Conservation (phyloP, 1,140 invertebrate genomes). For the Campoletis sonorensis region DNA sequence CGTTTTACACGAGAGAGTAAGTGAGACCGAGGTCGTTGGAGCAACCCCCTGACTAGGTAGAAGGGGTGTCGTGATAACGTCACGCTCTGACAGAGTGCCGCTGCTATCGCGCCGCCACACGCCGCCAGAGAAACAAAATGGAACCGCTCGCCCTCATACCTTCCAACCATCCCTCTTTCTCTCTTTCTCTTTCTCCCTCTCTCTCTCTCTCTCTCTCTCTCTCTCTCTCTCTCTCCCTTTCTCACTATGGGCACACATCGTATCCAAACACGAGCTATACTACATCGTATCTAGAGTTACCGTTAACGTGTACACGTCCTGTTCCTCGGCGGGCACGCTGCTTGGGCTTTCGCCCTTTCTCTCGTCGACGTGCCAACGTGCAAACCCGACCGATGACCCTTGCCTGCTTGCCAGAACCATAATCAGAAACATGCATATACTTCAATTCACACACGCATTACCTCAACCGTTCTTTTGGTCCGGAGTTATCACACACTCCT, state of each 20-base stretch:
- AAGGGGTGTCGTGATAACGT: constrained; percentile 78
- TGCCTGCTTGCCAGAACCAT: constrained; percentile 25
- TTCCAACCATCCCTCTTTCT: constrained; percentile 49
- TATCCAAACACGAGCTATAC: constrained; percentile 12
- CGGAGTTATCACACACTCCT: constrained; percentile 18
- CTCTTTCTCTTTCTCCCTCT: constrained; percentile 35
- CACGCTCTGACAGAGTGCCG: constrained; percentile 78
- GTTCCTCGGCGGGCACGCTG: constrained; percentile 27
- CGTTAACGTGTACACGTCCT: constrained; percentile 34
- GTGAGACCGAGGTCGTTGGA: constrained; percentile 56
- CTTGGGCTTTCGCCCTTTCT: constrained; percentile 57
- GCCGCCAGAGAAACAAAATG: constrained; percentile 78
- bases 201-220: constrained; percentile 43
- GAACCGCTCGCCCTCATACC: constrained; percentile 70
- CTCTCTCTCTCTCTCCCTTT: constrained; percentile 40
- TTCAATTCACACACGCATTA: constrained; percentile 7
- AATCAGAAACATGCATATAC: constrained; percentile 39
- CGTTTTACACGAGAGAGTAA: constrained; percentile 20
- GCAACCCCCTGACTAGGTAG: constrained; percentile 66
- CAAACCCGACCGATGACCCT: constrained; percentile 46
- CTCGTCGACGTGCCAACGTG: constrained; percentile 50
- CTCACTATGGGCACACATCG: constrained; percentile 26
- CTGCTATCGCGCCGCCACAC: constrained; percentile 77
- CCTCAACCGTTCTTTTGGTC: background rate
- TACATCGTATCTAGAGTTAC: constrained; percentile 40